Conservation (phyloP, 2,797 vertebrate genomes). For the Mergus octosetaceus region DNA sequence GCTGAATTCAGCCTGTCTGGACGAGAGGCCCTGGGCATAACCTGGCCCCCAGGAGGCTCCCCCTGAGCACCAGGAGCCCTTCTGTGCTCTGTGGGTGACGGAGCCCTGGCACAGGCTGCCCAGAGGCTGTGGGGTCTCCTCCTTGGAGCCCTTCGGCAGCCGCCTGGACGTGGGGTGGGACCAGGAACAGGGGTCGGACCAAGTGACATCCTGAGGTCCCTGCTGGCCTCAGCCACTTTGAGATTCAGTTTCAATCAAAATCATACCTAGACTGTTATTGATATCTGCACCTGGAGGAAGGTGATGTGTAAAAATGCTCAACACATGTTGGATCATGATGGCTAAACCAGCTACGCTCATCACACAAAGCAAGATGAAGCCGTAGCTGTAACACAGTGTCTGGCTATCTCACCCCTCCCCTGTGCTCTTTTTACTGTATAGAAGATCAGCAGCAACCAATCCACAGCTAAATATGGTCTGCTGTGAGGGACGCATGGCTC, state of each 20-base stretch:
- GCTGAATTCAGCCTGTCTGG: rapidly evolving
- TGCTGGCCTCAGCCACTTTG: neutral
- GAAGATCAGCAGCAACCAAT: neutral
- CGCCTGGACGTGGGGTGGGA: neutral
- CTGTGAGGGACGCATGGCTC: neutral
- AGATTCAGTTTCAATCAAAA: neutral
- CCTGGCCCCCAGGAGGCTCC: neutral
- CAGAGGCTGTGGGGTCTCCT: neutral
- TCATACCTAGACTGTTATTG: neutral
- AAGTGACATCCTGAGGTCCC: neutral
- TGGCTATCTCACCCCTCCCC: neutral
- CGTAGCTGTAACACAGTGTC: neutral
- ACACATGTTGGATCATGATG: neutral
- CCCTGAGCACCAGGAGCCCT: neutral
- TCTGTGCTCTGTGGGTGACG: neutral
- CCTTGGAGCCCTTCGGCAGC: neutral
- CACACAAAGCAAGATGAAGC: neutral
- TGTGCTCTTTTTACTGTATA: neutral
- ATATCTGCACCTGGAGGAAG: neutral
- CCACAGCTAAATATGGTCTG: conserved; percentile 48
- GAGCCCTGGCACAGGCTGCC: neutral
- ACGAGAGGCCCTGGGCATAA: neutral
- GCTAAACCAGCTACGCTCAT: neutral
- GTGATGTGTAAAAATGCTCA: rapidly evolving
- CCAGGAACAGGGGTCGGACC: neutral